A percentile compares a stretch with the other conserved stretches of the same genome.
Evolutionary conservation across 2,113 vertebrate species (phyloP).

Genomic region (Isurus oxyrinchus): DNA sequence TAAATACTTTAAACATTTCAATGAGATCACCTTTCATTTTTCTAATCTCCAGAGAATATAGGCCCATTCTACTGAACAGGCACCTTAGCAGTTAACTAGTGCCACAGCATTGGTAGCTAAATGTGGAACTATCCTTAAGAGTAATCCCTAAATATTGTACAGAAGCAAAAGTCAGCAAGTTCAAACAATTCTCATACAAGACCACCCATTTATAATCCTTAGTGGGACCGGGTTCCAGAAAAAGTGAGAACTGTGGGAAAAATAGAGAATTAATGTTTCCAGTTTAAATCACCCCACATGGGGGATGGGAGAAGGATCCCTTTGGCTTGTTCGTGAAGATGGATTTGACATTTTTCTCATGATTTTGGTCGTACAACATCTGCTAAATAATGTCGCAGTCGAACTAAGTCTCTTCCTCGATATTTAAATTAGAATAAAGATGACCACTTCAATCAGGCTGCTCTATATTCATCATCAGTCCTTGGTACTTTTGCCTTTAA

Average conservation of each 20-base stretch:
- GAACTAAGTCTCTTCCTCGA: background rate
- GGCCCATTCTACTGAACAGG: background rate
- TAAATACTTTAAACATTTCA: background rate
- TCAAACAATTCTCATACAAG: background rate
- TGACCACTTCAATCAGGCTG: conserved; percentile 14
- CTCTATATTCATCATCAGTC: background rate
- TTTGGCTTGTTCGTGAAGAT: background rate
- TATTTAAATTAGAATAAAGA: background rate
- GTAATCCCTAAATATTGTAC: background rate
- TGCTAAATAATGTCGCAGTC: background rate
- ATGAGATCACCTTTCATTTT: background rate
- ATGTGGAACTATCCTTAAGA: background rate
- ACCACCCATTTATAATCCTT: conserved; percentile 26
- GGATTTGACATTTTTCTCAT: background rate
- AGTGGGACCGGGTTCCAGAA: background rate
- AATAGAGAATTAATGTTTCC: conserved; percentile 1
- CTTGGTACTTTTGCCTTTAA: background rate
- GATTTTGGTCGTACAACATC: background rate
- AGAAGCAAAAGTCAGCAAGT: background rate
- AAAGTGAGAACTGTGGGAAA: conserved; percentile 19
- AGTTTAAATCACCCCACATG: conserved; percentile 18
- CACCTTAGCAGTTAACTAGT: background rate
- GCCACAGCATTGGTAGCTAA: background rate
- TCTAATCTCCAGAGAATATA: background rate
- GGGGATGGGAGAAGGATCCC: background rate